phyloP scores from a whole-genome alignment of 2,113 vertebrate species.

The Sebastes schlegelii region DNA sequence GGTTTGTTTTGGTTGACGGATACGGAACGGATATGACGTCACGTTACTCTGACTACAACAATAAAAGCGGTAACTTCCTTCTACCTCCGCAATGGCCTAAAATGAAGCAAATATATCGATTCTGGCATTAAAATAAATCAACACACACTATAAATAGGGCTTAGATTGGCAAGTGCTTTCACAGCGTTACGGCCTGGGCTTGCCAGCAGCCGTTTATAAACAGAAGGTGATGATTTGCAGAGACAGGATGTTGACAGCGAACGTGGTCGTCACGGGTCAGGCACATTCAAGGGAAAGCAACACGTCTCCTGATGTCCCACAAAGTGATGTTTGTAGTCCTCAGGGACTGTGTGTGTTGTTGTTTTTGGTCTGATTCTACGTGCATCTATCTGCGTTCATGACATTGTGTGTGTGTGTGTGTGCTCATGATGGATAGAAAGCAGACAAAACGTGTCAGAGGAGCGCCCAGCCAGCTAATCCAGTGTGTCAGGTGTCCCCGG shows the following conservation, averaged over 20 bases:
- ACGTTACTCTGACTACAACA: too few relatives aligned
- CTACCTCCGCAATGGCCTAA: too few relatives aligned
- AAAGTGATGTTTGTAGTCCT: slow-evolving; percentile 71
- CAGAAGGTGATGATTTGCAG: slow-evolving; percentile 58
- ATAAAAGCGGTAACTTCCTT: too few relatives aligned
- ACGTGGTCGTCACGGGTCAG: slow-evolving; percentile 63
- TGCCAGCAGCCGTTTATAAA: slow-evolving; percentile 29
- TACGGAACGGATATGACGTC: too few relatives aligned
- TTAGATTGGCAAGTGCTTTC: slow-evolving; percentile 10
- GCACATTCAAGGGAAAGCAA: slow-evolving; percentile 55
- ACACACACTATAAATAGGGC: background rate
- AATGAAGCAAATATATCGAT: too few relatives aligned
- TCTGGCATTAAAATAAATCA: too few relatives aligned
- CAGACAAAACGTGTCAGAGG: slow-evolving; percentile 69
- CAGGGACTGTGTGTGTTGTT: slow-evolving; percentile 53
- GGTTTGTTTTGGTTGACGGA: too few relatives aligned
- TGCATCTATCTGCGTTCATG: background rate
- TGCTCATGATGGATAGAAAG: slow-evolving; percentile 58
- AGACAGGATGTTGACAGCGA: slow-evolving; percentile 74
- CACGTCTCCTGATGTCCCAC: slow-evolving; percentile 62
- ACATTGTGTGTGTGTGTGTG: background rate
- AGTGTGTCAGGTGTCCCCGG: slow-evolving; percentile 69
- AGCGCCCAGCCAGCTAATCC: slow-evolving; percentile 62
- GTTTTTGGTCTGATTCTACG: slow-evolving; percentile 32
- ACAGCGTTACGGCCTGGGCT: background rate